Evolutionary conservation across 2,888 invertebrate species (phyloP).

Genomic region (Baccha elongata): DNA sequence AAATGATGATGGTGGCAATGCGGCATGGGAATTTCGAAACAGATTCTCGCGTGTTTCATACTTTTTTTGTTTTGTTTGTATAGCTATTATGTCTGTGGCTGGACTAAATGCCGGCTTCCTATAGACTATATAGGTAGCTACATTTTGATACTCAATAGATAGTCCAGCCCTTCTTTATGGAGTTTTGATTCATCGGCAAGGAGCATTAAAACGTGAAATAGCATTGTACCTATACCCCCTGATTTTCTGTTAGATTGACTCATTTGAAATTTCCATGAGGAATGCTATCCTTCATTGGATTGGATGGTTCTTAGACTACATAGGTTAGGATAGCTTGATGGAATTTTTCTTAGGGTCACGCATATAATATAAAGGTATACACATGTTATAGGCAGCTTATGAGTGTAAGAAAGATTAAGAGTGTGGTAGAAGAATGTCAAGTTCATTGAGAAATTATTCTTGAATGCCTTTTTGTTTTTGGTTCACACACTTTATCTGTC

Average conservation of each 20-base stretch:
- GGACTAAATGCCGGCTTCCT: constrained; percentile 51
- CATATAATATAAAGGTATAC: constrained; percentile 19
- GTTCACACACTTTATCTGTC: constrained; percentile 21
- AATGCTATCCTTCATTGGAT: constrained; percentile 55
- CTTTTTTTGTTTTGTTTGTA: background rate
- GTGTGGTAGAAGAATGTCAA: constrained; percentile 67
- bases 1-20: constrained; percentile 27
- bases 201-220: constrained; percentile 22
- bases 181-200: constrained; percentile 9
- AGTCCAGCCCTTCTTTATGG: constrained; percentile 65
- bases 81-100: constrained; percentile 3
- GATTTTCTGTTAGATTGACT: constrained; percentile 49
- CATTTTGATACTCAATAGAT: constrained; percentile 46
- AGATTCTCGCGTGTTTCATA: constrained; percentile 13
- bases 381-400: background rate
- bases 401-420: background rate
- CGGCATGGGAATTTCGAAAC: constrained; percentile 55
- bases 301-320: constrained; percentile 46
- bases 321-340: constrained; percentile 25
- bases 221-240: too few relatives aligned
- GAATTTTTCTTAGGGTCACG: constrained; percentile 63
- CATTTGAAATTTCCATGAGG: constrained; percentile 72
- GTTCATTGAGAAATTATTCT: constrained; percentile 62
- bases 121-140: constrained; percentile 16
- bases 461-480: background rate